Evolutionary conservation across 2,113 vertebrate species (phyloP).

Genomic region (Pseudois nayaur): DNA sequence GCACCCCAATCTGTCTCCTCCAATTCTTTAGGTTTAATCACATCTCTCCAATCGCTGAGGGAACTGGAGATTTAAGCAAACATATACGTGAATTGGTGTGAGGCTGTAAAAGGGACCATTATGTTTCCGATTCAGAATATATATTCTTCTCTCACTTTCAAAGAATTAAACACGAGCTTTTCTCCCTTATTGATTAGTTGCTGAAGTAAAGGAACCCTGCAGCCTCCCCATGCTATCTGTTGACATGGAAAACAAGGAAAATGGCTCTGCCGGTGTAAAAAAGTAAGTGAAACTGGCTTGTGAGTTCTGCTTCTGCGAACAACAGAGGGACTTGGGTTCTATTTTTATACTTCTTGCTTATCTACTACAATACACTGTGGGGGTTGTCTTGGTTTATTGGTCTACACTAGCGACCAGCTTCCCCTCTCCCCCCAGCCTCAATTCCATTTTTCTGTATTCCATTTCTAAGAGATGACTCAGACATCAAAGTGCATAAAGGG

Average conservation of each 20-base stretch:
- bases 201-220: constrained; percentile 80
- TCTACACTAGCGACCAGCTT: constrained; percentile 23
- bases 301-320: constrained; percentile 63
- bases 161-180: constrained; percentile 73
- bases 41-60: constrained; percentile 50
- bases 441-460: constrained; percentile 33
- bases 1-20: constrained; percentile 1
- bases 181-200: constrained; percentile 77
- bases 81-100: constrained; percentile 41
- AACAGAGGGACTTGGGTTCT: constrained; percentile 50
- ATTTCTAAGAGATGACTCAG: constrained; percentile 14
- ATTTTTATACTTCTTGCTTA: constrained; percentile 49
- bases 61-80: constrained; percentile 28
- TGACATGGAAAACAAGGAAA: constrained; percentile 96
- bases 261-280: constrained; percentile 93
- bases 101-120: constrained; percentile 52
- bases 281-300: constrained; percentile 84
- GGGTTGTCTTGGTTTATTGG: background rate
- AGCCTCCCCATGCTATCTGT: constrained; percentile 79
- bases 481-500: background rate
- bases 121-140: constrained; percentile 58
- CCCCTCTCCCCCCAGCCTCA: background rate
- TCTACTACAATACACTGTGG: background rate
- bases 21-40: constrained; percentile 18
- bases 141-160: constrained; percentile 46